phyloP scores from a whole-genome alignment of 2,797 vertebrate species.

The Sphenopsis melanotis region DNA sequence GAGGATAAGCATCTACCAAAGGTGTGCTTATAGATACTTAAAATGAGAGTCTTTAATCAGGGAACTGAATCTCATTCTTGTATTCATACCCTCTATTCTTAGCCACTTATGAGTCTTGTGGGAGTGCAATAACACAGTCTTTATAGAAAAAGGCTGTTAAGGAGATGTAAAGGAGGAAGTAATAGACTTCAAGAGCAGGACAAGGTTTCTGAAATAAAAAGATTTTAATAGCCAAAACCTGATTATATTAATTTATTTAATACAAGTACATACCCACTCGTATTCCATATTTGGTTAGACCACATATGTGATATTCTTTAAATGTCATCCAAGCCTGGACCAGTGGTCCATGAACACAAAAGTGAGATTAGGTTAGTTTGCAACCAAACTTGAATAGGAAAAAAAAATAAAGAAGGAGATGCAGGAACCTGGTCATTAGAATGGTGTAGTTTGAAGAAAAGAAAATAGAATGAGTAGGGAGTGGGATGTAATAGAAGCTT shows the following conservation, averaged over 20 bases:
- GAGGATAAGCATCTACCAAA: not conserved
- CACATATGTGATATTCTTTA: not conserved
- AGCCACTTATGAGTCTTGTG: not conserved
- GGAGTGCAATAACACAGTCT: not conserved
- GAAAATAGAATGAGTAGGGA: not conserved
- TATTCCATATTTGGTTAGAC: not conserved
- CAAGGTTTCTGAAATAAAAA: not conserved
- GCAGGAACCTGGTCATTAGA: not conserved
- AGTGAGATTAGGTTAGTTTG: not conserved
- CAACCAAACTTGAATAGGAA: not conserved
- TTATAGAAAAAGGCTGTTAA: not conserved
- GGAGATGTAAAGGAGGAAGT: not conserved
- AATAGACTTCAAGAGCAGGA: not conserved
- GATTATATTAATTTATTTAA: not conserved
- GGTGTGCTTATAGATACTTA: not conserved
- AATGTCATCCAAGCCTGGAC: not conserved
- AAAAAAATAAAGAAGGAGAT: not conserved
- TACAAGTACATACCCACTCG: not conserved
- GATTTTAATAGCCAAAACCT: not conserved
- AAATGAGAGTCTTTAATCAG: not conserved
- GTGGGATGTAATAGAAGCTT: not conserved
- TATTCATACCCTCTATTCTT: not conserved
- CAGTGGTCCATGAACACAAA: not conserved
- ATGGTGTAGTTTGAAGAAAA: not conserved
- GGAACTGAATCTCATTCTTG: not conserved